phyloP scores from a whole-genome alignment of 2,113 vertebrate genomes.

The Mesocricetus auratus region DNA sequence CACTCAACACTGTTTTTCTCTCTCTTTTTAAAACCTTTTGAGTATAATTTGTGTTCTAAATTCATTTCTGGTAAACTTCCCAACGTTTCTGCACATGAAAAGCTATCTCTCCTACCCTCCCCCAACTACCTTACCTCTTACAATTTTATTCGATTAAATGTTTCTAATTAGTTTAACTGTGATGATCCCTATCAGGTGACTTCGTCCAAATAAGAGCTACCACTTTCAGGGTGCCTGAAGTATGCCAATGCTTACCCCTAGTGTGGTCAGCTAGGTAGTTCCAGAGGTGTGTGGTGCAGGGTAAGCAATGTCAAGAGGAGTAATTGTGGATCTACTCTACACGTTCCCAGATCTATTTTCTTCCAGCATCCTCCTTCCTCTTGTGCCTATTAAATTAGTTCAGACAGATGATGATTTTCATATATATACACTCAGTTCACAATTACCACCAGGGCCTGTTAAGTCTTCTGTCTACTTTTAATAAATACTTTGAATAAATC shows the following conservation, averaged over 20 bases:
- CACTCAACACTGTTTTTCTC: no score
- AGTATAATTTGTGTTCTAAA: background rate
- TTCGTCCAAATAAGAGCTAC: background rate
- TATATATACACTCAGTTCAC: background rate
- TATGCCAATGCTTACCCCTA: fast-evolving
- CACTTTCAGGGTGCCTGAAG: background rate
- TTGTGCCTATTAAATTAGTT: background rate
- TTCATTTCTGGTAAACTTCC: background rate
- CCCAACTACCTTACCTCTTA: background rate
- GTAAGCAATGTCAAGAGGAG: background rate
- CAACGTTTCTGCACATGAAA: background rate
- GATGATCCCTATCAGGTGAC: background rate
- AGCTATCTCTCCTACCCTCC: background rate
- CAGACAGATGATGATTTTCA: background rate
- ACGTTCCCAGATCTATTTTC: background rate
- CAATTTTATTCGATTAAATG: background rate
- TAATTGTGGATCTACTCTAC: fast-evolving
- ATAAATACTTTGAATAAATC: constrained; percentile 35
- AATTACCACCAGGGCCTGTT: background rate
- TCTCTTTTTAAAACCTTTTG: background rate
- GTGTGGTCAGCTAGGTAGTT: fast-evolving
- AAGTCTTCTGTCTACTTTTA: constrained; percentile 48
- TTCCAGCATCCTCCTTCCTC: background rate
- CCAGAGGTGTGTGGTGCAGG: background rate
- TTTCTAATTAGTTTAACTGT: background rate